Percentiles rank a stretch among this genome's conserved stretches.
Evolutionary conservation across 1,140 invertebrate genomes (phyloP).

Genomic region (Aphidius ervi): DNA sequence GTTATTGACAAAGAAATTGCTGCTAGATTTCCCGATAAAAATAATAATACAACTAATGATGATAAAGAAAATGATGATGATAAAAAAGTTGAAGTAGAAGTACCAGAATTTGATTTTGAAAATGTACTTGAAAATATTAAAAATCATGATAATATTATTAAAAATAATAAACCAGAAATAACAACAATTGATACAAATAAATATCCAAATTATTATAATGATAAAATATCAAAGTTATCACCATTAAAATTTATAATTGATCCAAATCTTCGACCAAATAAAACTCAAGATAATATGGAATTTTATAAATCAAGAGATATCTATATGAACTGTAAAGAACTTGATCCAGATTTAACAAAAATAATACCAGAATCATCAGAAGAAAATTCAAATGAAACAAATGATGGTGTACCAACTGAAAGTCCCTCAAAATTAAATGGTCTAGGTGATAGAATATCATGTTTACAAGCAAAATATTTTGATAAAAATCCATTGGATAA

Average conservation of each 20-base stretch:
- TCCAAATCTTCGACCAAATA: conserved; percentile 47
- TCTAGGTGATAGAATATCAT: conserved; percentile 70
- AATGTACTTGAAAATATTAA: conserved; percentile 29
- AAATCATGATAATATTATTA: conserved; percentile 23
- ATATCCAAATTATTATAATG: conserved; percentile 50
- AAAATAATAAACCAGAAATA: conserved; percentile 19
- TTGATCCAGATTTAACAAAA: conserved; percentile 40
- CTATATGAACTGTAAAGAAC: conserved; percentile 46
- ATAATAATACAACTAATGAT: not conserved
- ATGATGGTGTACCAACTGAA: conserved; percentile 37
- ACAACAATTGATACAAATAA: conserved; percentile 39
- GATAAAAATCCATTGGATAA: conserved; percentile 69
- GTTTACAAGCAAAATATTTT: conserved; percentile 70
- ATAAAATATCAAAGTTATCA: conserved; percentile 35
- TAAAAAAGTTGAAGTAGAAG: conserved; percentile 34
- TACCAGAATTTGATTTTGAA: conserved; percentile 38
- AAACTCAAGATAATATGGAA: conserved; percentile 54
- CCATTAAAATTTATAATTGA: conserved; percentile 50
- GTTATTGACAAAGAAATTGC: conserved; percentile 40
- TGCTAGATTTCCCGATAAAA: conserved; percentile 31
- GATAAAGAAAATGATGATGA: conserved; percentile 21
- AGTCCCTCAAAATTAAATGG: conserved; percentile 49
- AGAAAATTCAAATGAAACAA: conserved; percentile 1
- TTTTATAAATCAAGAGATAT: conserved; percentile 54
- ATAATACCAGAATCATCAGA: conserved; percentile 44